phyloP scores from a whole-genome alignment of 2,113 vertebrate species.

The Galbula dea region DNA sequence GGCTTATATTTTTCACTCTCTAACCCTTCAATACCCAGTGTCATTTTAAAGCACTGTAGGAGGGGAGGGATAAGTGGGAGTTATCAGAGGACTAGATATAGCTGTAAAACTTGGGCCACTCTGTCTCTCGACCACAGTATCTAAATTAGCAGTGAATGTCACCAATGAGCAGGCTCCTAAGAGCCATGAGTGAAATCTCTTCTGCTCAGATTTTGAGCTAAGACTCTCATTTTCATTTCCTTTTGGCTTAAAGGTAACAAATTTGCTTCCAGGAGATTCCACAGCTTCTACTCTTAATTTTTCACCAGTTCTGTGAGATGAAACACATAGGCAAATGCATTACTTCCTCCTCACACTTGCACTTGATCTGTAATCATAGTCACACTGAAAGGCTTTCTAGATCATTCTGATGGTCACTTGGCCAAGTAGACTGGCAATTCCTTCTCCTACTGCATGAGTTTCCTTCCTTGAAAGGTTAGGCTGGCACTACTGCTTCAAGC shows the following conservation, averaged over 20 bases:
- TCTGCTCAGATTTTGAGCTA: background rate
- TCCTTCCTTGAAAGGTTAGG: background rate
- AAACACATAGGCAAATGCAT: background rate
- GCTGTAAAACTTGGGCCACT: background rate
- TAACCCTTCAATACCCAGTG: background rate
- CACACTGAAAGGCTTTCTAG: background rate
- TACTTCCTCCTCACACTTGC: background rate
- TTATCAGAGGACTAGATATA: background rate
- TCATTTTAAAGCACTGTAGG: background rate
- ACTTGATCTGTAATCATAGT: background rate
- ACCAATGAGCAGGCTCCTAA: background rate
- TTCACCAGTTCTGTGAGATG: background rate
- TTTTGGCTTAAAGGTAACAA: background rate
- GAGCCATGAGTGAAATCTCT: accelerated
- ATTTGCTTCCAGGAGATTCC: background rate
- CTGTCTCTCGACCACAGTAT: background rate
- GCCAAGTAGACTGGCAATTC: background rate
- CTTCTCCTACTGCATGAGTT: background rate
- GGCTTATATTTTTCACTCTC: background rate
- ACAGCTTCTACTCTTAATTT: background rate
- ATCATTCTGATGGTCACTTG: background rate
- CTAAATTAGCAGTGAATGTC: background rate
- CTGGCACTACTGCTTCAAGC: background rate
- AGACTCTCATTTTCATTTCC: background rate
- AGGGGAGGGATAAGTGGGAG: background rate